Evolutionary conservation across 2,888 invertebrate species (phyloP).

Genomic region (Agrochola litura): DNA sequence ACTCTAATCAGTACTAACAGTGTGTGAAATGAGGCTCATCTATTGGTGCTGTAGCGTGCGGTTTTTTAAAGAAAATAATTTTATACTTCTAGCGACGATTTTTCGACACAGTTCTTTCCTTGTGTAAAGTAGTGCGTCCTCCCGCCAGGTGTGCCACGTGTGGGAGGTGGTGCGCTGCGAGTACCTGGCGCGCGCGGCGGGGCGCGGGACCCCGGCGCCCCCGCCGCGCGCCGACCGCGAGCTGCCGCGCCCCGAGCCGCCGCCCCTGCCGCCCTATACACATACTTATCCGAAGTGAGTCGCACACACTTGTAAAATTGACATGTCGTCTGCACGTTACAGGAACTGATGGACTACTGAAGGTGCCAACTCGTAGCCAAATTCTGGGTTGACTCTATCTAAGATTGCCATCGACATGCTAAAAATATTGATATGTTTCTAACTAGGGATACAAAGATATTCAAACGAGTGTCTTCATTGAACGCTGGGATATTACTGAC

Average conservation of each 20-base stretch:
- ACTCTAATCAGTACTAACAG: background rate
- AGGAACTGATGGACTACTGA: background rate
- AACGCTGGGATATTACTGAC: background rate
- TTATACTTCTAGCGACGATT: background rate
- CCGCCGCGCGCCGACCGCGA: conserved; percentile 60
- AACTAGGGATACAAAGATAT: background rate
- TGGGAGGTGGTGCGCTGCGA: conserved; percentile 82
- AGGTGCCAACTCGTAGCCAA: background rate
- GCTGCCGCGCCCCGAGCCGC: conserved; percentile 63
- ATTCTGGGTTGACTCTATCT: background rate
- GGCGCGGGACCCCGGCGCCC: conserved; percentile 72
- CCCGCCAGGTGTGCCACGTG: conserved; percentile 74
- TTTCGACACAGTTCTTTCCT: background rate
- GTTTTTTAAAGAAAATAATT: background rate
- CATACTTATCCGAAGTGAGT: conserved; percentile 46
- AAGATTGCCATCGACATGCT: background rate
- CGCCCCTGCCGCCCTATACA: conserved; percentile 64
- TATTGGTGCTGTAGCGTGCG: background rate
- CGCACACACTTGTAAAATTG: background rate
- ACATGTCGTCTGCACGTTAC: background rate
- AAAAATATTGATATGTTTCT: background rate
- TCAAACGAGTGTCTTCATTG: background rate
- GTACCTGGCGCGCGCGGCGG: conserved; percentile 66
- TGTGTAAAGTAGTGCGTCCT: background rate
- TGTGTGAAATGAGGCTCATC: background rate